These are phyloP conservation scores for Paramacrobiotus metropolitanus DNA, from an alignment of 1,140 invertebrate genomes.

Conservation along the genomic window DNA sequence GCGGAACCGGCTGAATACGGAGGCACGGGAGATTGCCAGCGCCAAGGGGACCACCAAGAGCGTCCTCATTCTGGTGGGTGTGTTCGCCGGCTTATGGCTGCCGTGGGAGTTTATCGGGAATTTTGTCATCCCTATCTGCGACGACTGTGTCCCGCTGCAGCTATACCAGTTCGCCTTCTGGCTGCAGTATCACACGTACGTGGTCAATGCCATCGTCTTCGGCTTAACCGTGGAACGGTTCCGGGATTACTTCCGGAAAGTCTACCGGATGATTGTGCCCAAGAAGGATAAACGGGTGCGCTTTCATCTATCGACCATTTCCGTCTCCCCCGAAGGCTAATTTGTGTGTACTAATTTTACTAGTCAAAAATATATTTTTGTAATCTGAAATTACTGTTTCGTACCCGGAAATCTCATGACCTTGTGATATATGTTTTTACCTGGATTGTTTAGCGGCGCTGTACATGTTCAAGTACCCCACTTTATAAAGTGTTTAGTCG, in stretches of 20 bases:
- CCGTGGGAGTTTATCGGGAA: slow-evolving; percentile 1
- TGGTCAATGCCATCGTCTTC: background rate
- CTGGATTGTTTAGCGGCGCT: too few species aligned
- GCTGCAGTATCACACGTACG: background rate
- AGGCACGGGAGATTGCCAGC: background rate
- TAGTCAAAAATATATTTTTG: too few species aligned
- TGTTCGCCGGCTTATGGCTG: background rate
- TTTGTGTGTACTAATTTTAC: too few species aligned
- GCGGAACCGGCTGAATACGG: background rate
- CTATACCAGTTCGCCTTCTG: background rate
- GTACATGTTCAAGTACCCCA: too few species aligned
- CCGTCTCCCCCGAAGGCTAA: too few species aligned
- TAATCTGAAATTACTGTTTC: too few species aligned
- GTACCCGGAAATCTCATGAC: too few species aligned
- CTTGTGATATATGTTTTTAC: too few species aligned
- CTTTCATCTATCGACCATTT: too few species aligned
- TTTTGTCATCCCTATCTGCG: background rate
- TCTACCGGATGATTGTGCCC: background rate
- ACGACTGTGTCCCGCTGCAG: background rate
- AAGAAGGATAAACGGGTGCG: too few species aligned
- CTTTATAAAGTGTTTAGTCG: too few species aligned
- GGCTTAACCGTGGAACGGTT: background rate
- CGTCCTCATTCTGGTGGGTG: background rate
- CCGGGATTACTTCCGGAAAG: background rate
- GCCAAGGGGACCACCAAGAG: background rate